phyloP scores from a whole-genome alignment of 1,140 invertebrate genomes.

The Galleria mellonella region DNA sequence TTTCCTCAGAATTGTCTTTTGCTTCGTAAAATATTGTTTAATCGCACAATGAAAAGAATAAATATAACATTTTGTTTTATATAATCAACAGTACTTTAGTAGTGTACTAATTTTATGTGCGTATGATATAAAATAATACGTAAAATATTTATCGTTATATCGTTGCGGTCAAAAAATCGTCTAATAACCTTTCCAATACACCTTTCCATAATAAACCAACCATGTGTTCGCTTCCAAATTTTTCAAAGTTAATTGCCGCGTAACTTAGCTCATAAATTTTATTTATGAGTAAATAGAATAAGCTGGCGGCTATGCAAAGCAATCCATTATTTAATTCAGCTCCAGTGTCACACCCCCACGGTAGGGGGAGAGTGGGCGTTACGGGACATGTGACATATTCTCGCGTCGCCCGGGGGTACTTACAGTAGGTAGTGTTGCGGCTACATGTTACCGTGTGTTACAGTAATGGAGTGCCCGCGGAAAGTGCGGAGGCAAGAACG shows the following conservation, averaged over 20 bases:
- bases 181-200: too few species aligned
- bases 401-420: slow-evolving; percentile 47
- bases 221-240: not conserved
- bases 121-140: too few species aligned
- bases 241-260: not conserved
- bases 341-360: slow-evolving; percentile 20
- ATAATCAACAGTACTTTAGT: too few species aligned
- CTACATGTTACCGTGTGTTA: slow-evolving; percentile 41
- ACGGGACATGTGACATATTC: slow-evolving; percentile 59
- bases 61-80: too few species aligned
- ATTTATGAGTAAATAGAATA: slow-evolving; percentile 33
- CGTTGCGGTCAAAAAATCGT: too few species aligned
- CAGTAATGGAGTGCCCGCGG: slow-evolving; percentile 44
- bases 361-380: slow-evolving; percentile 8
- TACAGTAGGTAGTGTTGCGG: slow-evolving; percentile 41
- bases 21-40: too few species aligned
- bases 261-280: slow-evolving; percentile 10
- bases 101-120: too few species aligned
- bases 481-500: slow-evolving; percentile 13
- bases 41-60: too few species aligned
- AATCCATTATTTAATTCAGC: slow-evolving; percentile 52
- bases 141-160: too few species aligned
- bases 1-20: too few species aligned
- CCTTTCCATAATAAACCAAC: too few species aligned
- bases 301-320: slow-evolving; percentile 26